Base-by-base conservation (phyloP, 2,888 invertebrate genomes). In the Cordilura impudica region DNA sequence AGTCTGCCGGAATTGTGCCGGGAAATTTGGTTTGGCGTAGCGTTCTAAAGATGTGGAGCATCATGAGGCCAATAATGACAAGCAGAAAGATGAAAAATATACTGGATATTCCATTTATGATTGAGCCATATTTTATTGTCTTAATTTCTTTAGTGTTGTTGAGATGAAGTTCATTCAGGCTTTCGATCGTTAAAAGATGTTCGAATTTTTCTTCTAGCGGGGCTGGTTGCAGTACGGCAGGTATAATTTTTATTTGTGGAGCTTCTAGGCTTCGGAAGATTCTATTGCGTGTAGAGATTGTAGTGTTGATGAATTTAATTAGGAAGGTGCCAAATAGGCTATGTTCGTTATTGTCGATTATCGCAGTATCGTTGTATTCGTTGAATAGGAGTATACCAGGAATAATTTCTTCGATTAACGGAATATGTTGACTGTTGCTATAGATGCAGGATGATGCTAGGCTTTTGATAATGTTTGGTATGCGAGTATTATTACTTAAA, bases 251-350 rank as follows among this genome's bases (percentile, higher is more conserved):
- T n/a, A n/a, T n/a, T n/a, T 54, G 10, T 54, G 53, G 66, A 12
- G 53, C 53, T n/a, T 67, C 54, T n/a, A 31, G n/a, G 19, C 47
- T 56, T 8, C 66, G 54, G 16, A 45, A 66, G 16, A 29, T 54
- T 45, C 45, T 66, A 39, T 53, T n/a, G 2, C 39, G 19, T 65
- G 65, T 51, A 21, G 35, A 14, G 10, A 65, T 51, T 35, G 51
- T 51, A 26, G 65, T 10, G 7, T 54, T 66, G 26, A 45, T 12
- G 4, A 66, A 54, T 54, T 67, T 45, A 12, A 56, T 56, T 19
- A 67, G 18, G 26, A 67, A 67, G 1, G 45, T 67, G 45, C 56
- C 54, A 45, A 21, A 56, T n/a, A 67, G 21, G 56, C 56, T 29
- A 12, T 67, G 31, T n/a, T 43, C 21, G 29, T 45, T 45, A n/a